phyloP scores from a whole-genome alignment of 2,888 invertebrate species.

The Andrena dorsata region DNA sequence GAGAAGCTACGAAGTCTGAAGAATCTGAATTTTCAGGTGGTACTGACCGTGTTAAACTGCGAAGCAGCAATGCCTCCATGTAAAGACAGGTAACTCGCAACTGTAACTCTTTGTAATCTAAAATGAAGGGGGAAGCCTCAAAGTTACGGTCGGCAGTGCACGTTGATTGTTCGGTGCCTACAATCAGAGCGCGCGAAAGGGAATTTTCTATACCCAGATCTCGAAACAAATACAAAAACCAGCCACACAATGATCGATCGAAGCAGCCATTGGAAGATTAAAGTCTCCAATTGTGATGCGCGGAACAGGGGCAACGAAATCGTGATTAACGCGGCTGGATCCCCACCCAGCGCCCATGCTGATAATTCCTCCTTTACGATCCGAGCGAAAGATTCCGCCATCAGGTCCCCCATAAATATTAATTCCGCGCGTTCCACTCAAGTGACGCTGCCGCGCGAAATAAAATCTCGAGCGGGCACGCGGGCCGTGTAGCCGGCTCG shows the following conservation, averaged over 20 bases:
- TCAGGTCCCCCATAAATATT: slow-evolving; percentile 47
- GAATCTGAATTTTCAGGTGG: no score
- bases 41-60: no score
- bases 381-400: slow-evolving; percentile 52
- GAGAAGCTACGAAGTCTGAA: no score
- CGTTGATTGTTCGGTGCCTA: no score
- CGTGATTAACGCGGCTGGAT: slow-evolving; percentile 4
- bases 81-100: no score
- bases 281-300: neutral
- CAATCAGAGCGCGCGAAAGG: no score
- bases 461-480: slow-evolving; percentile 26
- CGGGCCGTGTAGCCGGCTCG: slow-evolving; percentile 19
- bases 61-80: no score
- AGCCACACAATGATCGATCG: neutral
- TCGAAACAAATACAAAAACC: neutral
- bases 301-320: neutral
- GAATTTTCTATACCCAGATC: neutral
- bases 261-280: neutral
- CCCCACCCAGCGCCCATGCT: slow-evolving; percentile 54
- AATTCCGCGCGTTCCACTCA: slow-evolving; percentile 51
- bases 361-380: slow-evolving; percentile 75
- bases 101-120: no score
- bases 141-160: no score
- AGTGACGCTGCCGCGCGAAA: slow-evolving; percentile 32
- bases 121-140: no score